These are phyloP conservation scores for Oreamnos americanus DNA, from an alignment of 2,113 vertebrate genomes.

Conservation along the genomic window DNA sequence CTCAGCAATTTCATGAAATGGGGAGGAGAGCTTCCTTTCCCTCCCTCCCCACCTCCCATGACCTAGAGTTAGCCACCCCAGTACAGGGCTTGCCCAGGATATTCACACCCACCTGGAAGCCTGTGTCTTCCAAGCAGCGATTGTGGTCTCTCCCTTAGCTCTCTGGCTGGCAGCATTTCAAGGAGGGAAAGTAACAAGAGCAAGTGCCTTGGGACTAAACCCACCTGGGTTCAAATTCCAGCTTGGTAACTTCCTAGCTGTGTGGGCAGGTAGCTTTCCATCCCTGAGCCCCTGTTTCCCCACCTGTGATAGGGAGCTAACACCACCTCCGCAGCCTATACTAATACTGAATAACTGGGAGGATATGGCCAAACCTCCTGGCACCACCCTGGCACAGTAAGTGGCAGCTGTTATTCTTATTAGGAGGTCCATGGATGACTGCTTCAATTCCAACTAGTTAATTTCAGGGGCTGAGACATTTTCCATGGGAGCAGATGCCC, in stretches of 20 bases:
- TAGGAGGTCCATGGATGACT: not conserved
- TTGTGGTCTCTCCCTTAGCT: not conserved
- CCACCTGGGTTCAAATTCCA: not conserved
- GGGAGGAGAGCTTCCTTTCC: not conserved
- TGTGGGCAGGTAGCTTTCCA: not conserved
- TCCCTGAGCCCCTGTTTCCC: not conserved
- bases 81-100: not conserved
- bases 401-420: not conserved
- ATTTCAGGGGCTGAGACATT: not conserved
- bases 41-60: not conserved
- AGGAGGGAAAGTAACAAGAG: not conserved
- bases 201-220: not conserved
- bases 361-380: not conserved
- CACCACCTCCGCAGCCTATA: not conserved
- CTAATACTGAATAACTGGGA: not conserved
- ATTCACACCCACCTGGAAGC: not conserved
- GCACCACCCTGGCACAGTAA: not conserved
- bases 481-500: not conserved
- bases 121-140: not conserved
- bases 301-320: not conserved
- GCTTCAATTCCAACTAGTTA: not conserved
- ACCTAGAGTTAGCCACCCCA: not conserved
- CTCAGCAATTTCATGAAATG: not conserved
- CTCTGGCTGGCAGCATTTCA: not conserved
- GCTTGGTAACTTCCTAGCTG: not conserved